These are phyloP conservation scores for Hydrolagus affinis DNA, from an alignment of 2,113 vertebrate species.

Conservation along the genomic window DNA sequence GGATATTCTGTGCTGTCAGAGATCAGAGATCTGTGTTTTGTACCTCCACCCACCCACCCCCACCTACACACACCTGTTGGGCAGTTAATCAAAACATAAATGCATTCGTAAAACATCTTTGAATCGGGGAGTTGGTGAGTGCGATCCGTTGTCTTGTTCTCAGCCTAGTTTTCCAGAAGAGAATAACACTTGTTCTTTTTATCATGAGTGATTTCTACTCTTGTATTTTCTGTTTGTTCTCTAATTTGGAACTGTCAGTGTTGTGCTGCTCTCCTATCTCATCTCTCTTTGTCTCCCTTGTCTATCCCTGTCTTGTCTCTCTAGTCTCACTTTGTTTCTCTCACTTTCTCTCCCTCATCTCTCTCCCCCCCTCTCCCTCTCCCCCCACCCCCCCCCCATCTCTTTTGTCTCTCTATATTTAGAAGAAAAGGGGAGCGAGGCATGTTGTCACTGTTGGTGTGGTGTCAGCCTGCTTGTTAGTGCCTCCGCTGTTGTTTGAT, in stretches of 20 bases:
- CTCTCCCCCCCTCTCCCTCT: too few relatives aligned
- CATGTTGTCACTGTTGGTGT: conserved; percentile 19
- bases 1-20: neutral
- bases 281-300: too few relatives aligned
- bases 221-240: conserved; percentile 14
- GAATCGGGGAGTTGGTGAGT: neutral
- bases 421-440: neutral
- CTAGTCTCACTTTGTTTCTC: too few relatives aligned
- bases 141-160: conserved; percentile 6
- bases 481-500: neutral
- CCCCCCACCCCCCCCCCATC: too few relatives aligned
- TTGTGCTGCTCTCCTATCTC: neutral
- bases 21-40: neutral
- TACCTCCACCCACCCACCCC: neutral
- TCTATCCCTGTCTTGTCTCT: too few relatives aligned
- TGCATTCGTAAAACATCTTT: neutral
- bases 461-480: conserved; percentile 15
- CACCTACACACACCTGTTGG: neutral
- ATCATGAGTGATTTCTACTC: conserved; percentile 1
- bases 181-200: neutral
- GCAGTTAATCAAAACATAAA: neutral
- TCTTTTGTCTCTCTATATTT: neutral
- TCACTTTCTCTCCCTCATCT: too few relatives aligned
- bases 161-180: conserved; percentile 16
- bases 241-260: conserved; percentile 13